phyloP scores from a whole-genome alignment of 2,113 vertebrate species.

The Cynoglossus semilaevis region DNA sequence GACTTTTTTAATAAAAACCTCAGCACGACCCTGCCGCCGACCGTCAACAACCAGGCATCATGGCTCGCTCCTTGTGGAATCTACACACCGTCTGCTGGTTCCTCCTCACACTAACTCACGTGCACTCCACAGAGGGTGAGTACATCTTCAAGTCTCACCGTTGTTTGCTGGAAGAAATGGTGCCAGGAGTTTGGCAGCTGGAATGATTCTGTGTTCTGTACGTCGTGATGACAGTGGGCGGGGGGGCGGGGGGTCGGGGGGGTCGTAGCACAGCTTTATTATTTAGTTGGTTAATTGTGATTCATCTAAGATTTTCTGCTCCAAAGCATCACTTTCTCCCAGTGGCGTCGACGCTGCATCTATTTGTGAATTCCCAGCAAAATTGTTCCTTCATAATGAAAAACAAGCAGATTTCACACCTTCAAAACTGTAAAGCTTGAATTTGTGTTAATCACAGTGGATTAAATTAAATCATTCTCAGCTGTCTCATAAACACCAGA shows the following conservation, averaged over 20 bases:
- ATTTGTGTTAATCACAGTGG: conserved; percentile 57
- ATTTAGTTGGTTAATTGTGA: conserved; percentile 64
- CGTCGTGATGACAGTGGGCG: conserved; percentile 56
- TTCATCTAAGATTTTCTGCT: conserved; percentile 71
- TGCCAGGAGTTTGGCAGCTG: conserved; percentile 18
- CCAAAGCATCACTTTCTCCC: conserved; percentile 65
- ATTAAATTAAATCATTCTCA: conserved; percentile 53
- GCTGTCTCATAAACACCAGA: conserved; percentile 44
- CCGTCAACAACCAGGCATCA: conserved; percentile 83
- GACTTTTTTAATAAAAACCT: conserved; percentile 84
- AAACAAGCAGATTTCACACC: conserved; percentile 50
- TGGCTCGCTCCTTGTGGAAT: conserved; percentile 92
- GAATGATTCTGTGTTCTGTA: conserved; percentile 45
- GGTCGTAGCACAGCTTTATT: conserved; percentile 65
- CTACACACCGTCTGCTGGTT: conserved; percentile 91
- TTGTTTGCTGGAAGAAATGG: conserved; percentile 14
- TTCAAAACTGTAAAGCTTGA: conserved; percentile 42
- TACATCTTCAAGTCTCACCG: conserved; percentile 7
- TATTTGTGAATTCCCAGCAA: conserved; percentile 62
- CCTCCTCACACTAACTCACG: conserved; percentile 88
- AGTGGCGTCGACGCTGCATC: conserved; percentile 54
- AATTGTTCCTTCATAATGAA: conserved; percentile 54
- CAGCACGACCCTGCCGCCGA: conserved; percentile 80
- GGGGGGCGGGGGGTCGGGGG: conserved; percentile 54
- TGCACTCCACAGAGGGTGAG: conserved; percentile 95